Evolutionary conservation across 2,888 invertebrate genomes (phyloP), one percentile per base, ranked within the genome.

Genomic region (Mythimna impura): DNA sequence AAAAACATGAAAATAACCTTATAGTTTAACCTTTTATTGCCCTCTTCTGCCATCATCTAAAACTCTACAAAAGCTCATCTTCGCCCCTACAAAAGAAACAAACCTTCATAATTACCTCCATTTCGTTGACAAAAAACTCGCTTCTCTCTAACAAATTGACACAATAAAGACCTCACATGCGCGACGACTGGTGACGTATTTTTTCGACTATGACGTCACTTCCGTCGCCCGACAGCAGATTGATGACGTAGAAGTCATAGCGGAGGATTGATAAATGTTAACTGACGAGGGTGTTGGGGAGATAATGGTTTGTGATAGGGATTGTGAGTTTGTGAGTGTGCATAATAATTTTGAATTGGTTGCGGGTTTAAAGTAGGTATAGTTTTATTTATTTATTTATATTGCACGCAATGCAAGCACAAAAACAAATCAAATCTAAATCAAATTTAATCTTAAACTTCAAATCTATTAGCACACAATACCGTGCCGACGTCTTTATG

Each of bases 241-340:
- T 78, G 78, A 85, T 86, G 78, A 82, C 55, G 50, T 57, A 50
- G 47, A 52, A 81, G 83, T 83, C 80, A 80, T 81, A 71, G 57
- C 67, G 34, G 74, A 43, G 69, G 69, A 81, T 81, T 81, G 84
- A 81, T 80, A 83, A 83, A 83, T 83, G 83, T 69, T 68, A 66
- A 66, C 83, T 76, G 83, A 83, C 80, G 58, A 65, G 75, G 47
- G 52, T 69, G 78, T 73, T 47, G 79, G 64, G 65, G 25, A 50
- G 63, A 70, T 72, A 50, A 80, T 69, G 73, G 58, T 52, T 65
- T 70, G 17, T 63, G 66, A 67, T 61, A 67, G 66, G 54, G 36
- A 52, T 63, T 71, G 54, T 70, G 30, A 66, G 47, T 22, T 52
- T 62, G 22, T 73, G 80, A 22, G n/a, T 62, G 22, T 34, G 55